phyloP scores from a whole-genome alignment of 2,113 vertebrate species.

The Erythrocebus patas region DNA sequence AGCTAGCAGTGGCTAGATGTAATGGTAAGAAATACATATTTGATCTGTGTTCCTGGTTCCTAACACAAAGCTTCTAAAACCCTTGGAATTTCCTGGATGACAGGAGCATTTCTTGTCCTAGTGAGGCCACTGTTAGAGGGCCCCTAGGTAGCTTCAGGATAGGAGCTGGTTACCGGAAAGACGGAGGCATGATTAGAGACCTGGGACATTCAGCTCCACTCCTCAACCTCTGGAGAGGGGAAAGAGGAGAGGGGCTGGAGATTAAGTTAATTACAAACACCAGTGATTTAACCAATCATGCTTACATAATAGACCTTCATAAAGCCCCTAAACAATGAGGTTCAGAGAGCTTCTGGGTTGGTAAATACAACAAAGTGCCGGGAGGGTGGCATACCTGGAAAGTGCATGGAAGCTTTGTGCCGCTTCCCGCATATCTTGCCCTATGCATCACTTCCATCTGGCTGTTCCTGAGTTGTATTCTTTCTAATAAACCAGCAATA shows the following conservation, averaged over 20 bases:
- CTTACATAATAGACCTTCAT: neutral
- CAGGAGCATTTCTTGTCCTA: neutral
- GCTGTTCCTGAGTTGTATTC: neutral
- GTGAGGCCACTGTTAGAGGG: neutral
- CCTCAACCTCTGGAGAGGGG: neutral
- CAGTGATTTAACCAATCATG: neutral
- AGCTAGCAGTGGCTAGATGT: neutral
- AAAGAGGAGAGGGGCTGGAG: rapidly evolving
- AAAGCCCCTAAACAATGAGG: neutral
- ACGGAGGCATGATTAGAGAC: neutral
- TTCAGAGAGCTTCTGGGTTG: neutral
- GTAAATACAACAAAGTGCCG: neutral
- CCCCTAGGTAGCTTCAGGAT: neutral
- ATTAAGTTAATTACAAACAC: neutral
- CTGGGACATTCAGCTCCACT: neutral
- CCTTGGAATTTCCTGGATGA: neutral
- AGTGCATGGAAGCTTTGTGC: no score
- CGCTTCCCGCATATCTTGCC: neutral
- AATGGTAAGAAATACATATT: neutral
- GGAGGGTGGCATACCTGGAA: neutral
- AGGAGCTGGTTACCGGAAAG: neutral
- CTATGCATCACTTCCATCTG: neutral
- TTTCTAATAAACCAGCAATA: neutral
- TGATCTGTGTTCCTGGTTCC: neutral
- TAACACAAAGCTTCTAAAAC: neutral